These are phyloP conservation scores for Spodoptera exigua DNA, from an alignment of 2,888 invertebrate genomes.

Conservation along the genomic window DNA sequence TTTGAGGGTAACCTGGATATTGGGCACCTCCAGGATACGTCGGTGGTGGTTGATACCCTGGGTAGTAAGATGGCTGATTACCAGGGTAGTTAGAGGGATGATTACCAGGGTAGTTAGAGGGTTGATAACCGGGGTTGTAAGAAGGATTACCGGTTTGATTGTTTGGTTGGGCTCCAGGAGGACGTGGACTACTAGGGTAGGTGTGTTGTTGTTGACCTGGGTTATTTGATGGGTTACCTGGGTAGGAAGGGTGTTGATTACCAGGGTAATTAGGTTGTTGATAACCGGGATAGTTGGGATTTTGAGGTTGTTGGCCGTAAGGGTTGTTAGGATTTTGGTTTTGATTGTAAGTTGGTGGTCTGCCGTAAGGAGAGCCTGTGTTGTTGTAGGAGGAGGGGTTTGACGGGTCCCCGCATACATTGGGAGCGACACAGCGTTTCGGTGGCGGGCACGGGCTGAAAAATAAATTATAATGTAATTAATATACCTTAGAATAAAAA, in stretches of 20 bases:
- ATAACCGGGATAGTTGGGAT: conserved; percentile 37
- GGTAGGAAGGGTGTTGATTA: conserved; percentile 11
- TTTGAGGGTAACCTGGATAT: conserved; percentile 21
- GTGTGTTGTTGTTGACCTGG: conserved; percentile 19
- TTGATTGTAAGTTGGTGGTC: conserved; percentile 11
- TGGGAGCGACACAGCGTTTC: conserved; percentile 75
- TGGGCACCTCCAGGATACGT: conserved; percentile 26
- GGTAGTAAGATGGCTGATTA: conserved; percentile 30
- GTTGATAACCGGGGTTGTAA: conserved; percentile 34
- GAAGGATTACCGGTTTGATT: conserved; percentile 10
- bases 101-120: conserved; percentile 38
- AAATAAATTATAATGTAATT: conserved; percentile 13
- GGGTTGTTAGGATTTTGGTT: conserved; percentile 12
- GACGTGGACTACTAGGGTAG: conserved; percentile 20
- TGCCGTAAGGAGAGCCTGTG: conserved; percentile 22
- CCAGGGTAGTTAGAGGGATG: conserved; percentile 40
- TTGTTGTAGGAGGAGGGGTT: conserved; percentile 24
- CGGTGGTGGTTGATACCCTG: too few relatives aligned
- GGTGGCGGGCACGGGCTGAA: conserved; percentile 84
- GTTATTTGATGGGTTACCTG: conserved; percentile 24
- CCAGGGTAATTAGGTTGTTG: conserved; percentile 35
- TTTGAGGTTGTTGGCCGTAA: conserved; percentile 41
- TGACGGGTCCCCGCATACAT: conserved; percentile 68
- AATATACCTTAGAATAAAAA: too few relatives aligned
- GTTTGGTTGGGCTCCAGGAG: background rate